A percentile compares a stretch with the other conserved stretches of the same genome.
Conservation (phyloP, 2,888 invertebrate species). For the Quadroppia sp. region DNA sequence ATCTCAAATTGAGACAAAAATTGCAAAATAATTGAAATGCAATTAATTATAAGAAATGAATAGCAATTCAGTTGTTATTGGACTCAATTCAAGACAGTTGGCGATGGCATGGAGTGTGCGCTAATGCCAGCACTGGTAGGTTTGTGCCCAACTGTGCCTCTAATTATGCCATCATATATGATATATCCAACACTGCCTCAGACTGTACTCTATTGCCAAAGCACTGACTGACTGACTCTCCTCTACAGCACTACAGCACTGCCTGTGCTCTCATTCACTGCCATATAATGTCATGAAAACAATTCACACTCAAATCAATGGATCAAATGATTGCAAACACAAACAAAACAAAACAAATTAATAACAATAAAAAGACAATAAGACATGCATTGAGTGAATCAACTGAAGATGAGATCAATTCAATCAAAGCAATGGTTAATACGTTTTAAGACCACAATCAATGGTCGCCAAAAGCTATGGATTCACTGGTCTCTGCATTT, state of each 20-base stretch:
- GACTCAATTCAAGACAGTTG: background rate
- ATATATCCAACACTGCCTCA: background rate
- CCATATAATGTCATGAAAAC: background rate
- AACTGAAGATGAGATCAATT: too few relatives aligned
- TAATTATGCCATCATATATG: conserved; percentile 7
- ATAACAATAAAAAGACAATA: too few relatives aligned
- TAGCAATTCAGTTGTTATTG: background rate
- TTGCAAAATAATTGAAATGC: background rate
- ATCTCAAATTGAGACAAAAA: background rate
- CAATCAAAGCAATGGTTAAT: too few relatives aligned
- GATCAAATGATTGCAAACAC: background rate
- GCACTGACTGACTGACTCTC: background rate
- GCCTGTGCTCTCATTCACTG: background rate
- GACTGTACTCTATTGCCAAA: background rate
- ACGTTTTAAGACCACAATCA: too few relatives aligned
- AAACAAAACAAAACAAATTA: too few relatives aligned
- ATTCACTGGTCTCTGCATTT: too few relatives aligned
- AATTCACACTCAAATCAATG: background rate
- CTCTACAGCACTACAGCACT: background rate
- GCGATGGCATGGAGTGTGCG: background rate
- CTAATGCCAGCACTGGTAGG: background rate
- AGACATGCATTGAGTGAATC: too few relatives aligned
- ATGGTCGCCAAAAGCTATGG: too few relatives aligned
- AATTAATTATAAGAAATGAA: background rate
- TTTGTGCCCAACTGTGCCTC: background rate